Percentiles rank a stretch among this genome's conserved stretches.
phyloP scores from a whole-genome alignment of 2,113 vertebrate species.

The Chaetodon auriga region DNA sequence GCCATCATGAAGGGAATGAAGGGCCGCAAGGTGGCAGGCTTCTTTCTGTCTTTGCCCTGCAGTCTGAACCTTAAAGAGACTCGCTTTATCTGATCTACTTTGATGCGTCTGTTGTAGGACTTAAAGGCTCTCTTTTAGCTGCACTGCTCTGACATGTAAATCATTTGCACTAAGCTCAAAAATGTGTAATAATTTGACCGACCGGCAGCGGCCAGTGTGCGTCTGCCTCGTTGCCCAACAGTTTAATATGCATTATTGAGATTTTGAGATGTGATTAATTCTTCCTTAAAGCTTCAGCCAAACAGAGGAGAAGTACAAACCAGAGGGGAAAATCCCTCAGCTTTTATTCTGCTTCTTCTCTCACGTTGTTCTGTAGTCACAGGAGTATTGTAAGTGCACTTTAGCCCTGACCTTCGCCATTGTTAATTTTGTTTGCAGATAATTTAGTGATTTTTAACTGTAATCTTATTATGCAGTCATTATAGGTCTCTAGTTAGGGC shows the following conservation, averaged over 20 bases:
- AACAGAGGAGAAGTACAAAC: not conserved
- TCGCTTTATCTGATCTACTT: constrained; percentile 33
- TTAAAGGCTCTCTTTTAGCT: not conserved
- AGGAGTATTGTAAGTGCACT: not conserved
- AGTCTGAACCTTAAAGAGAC: constrained; percentile 40
- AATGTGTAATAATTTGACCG: not conserved
- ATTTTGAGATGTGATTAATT: not conserved
- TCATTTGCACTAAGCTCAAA: not conserved
- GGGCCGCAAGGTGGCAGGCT: constrained; percentile 44
- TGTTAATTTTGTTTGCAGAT: not conserved
- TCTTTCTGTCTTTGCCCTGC: constrained; percentile 39
- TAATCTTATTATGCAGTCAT: constrained; percentile 14
- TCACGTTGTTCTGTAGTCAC: not conserved
- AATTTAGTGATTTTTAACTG: not conserved
- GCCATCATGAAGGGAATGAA: constrained; percentile 51
- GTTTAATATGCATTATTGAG: not conserved
- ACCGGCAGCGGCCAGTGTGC: not conserved
- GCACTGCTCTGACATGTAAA: not conserved
- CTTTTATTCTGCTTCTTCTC: not conserved
- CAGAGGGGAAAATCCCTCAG: not conserved
- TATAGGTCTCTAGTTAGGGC: not conserved
- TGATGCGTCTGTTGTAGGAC: constrained; percentile 17
- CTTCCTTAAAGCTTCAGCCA: not conserved
- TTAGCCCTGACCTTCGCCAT: not conserved
- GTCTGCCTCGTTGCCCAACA: not conserved